These are phyloP conservation scores for Thelaira solivaga DNA, from an alignment of 2,888 invertebrate genomes.

Conservation along the genomic window DNA sequence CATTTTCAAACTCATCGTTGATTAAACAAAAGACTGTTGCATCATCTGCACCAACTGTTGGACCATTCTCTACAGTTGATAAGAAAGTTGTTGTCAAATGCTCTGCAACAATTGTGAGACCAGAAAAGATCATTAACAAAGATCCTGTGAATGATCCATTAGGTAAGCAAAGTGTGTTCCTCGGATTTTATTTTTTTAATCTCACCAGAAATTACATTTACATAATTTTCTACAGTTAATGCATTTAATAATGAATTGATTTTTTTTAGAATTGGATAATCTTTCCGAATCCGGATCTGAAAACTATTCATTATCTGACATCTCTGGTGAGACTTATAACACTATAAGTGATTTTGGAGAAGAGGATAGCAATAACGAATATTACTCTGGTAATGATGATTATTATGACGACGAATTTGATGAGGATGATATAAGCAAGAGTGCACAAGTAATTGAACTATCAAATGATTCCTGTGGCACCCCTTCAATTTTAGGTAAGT, in stretches of 20 bases:
- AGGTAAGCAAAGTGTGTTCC: constrained; percentile 52
- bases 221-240: neutral
- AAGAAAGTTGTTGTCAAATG: constrained; percentile 32
- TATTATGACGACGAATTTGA: constrained; percentile 35
- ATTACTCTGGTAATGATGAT: constrained; percentile 35
- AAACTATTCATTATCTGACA: constrained; percentile 62
- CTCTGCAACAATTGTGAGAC: constrained; percentile 63
- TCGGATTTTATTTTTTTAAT: neutral
- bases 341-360: constrained; percentile 61
- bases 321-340: constrained; percentile 63
- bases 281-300: constrained; percentile 56
- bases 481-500: constrained; percentile 58
- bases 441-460: constrained; percentile 62
- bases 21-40: constrained; percentile 18
- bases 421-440: constrained; percentile 31
- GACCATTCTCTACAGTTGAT: neutral
- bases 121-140: constrained; percentile 62
- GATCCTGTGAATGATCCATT: constrained; percentile 65
- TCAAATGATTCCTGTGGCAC: constrained; percentile 64
- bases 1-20: constrained; percentile 7
- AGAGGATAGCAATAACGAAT: constrained; percentile 33
- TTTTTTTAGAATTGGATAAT: constrained; percentile 57
- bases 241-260: neutral
- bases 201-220: neutral
- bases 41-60: constrained; percentile 9